Evolutionary conservation across 2,113 vertebrate genomes (phyloP).

Genomic region (Crotophaga sulcirostris): DNA sequence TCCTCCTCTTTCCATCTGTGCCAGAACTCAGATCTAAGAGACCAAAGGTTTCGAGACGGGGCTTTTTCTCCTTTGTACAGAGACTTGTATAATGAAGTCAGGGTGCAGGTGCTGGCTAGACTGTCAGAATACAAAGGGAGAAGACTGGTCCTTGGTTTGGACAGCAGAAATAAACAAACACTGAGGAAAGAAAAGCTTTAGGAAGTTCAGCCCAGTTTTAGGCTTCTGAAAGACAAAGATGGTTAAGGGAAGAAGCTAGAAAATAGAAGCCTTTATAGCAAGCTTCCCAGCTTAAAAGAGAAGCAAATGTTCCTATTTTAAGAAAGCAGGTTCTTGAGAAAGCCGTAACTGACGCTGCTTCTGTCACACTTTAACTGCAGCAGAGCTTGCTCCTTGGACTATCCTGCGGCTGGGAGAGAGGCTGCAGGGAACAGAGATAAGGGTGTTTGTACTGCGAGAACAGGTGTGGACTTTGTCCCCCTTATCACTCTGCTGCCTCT

Average conservation of each 20-base stretch:
- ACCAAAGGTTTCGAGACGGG: background rate
- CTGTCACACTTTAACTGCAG: slow-evolving; percentile 36
- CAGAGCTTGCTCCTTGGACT: slow-evolving; percentile 49
- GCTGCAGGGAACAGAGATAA: slow-evolving; percentile 53
- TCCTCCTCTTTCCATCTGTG: background rate
- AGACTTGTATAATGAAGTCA: background rate
- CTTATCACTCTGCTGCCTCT: slow-evolving; percentile 41
- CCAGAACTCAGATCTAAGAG: background rate
- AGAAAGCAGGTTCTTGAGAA: background rate
- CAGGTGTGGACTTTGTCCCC: slow-evolving; percentile 67
- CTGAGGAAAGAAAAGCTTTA: background rate
- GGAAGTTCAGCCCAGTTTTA: background rate
- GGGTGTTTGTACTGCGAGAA: slow-evolving; percentile 55
- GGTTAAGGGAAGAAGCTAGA: background rate
- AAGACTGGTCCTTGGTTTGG: background rate
- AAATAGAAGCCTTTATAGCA: background rate
- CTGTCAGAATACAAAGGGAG: background rate
- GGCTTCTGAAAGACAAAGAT: background rate
- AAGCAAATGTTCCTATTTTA: background rate
- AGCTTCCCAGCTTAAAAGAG: background rate
- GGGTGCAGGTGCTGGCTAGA: background rate
- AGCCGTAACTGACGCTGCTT: background rate
- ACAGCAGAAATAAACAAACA: background rate
- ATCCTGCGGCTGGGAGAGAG: background rate
- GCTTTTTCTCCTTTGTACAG: background rate